These are phyloP conservation scores for Bacillus rossius DNA, from an alignment of 1,140 invertebrate species.

Conservation along the genomic window DNA sequence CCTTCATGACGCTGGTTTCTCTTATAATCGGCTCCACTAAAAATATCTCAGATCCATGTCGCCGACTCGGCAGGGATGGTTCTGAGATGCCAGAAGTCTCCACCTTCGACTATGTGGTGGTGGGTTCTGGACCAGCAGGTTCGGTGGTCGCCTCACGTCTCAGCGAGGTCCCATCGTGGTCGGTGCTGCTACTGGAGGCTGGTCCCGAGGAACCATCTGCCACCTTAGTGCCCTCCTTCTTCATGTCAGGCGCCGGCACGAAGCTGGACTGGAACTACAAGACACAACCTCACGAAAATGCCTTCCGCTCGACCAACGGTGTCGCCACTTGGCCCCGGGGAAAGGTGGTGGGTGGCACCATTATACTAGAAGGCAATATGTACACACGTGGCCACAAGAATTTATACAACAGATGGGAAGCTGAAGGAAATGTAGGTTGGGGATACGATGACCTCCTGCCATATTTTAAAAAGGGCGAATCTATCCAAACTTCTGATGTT, in stretches of 20 bases:
- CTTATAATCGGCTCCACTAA: not conserved
- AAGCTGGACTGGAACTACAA: conserved; percentile 47
- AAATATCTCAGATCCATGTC: conserved; percentile 11
- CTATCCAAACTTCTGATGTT: not conserved
- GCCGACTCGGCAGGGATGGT: conserved; percentile 1
- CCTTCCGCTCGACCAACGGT: conserved; percentile 30
- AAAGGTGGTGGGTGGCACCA: conserved; percentile 43
- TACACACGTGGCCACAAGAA: conserved; percentile 51
- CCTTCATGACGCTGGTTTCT: conserved; percentile 2
- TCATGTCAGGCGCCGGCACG: conserved; percentile 27
- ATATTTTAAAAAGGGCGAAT: conserved; percentile 83
- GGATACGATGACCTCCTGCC: conserved; percentile 55
- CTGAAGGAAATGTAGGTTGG: conserved; percentile 39
- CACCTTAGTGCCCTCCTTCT: conserved; percentile 57
- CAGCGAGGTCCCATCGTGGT: conserved; percentile 42
- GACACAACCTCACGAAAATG: conserved; percentile 45
- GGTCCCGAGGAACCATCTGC: conserved; percentile 63
- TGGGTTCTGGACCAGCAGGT: conserved; percentile 53
- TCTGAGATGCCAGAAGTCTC: too few relatives aligned
- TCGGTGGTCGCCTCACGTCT: conserved; percentile 52
- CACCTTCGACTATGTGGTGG: conserved; percentile 23
- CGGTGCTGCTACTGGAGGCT: conserved; percentile 51
- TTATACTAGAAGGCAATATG: conserved; percentile 48
- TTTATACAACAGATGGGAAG: conserved; percentile 53
- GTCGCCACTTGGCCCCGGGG: conserved; percentile 14